Evolutionary conservation across 2,888 invertebrate species (phyloP), one percentile per base, ranked within the genome.

Genomic region (Dryobota labecula): DNA sequence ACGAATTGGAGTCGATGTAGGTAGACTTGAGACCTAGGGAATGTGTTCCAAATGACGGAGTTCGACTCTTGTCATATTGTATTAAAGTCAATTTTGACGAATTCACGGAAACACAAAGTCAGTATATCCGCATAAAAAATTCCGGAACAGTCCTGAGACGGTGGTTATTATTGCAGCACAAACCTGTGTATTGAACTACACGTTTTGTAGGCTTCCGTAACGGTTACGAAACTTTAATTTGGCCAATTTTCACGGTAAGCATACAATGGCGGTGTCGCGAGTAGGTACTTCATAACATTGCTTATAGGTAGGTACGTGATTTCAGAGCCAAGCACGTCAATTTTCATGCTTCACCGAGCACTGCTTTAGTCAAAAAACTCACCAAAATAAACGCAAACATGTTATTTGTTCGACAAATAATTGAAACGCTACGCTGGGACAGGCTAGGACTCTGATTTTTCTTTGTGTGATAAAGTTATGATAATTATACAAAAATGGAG

Each of bases 181-280:
- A 74, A 72, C 45, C 43, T 58, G 60, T 70, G 67, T 73, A 76
- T 81, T 79, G 77, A 79, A 83, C 70, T 70, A 62, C 43, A 78
- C 64, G 69, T 76, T 82, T 78, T 70, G 58, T 83, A 70, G 67
- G 76, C 86, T 89, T 90, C 90, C 90, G 88, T 86, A 88, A 87
- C 87, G 84, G 88, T 92, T 92, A 91, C 89, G 87, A 90, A 89
- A 92, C 86, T 82, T 84, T 80, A 88, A 90, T 89, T 86, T 85
- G 83, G 70, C 66, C 88, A 88, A 91, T 92, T 92, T 92, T 86
- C 92, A 90, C 89, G 88, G 88, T 89, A 71, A 76, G 76, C 79
- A 87, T 67, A 92, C 91, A 90, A 90, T 89, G 80, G 87, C 81
- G 84, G 80, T 78, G 84, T 80, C 86, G 83, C 79, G 76, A 77